Evolutionary conservation across 1,140 invertebrate genomes (phyloP).

Genomic region (Hyphantria cunea): DNA sequence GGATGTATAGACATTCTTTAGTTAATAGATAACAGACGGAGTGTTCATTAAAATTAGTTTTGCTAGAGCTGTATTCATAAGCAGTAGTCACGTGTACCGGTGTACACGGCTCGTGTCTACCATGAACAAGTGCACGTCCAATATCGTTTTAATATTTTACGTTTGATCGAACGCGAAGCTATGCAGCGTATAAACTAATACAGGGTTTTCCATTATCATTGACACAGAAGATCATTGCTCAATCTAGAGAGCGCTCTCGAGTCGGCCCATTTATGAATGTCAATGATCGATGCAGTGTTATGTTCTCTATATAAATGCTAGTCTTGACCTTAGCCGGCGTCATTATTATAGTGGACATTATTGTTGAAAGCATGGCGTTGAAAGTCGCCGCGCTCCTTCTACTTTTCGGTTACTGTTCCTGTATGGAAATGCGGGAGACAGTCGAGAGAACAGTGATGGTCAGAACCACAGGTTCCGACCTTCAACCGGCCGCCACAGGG

Average conservation of each 20-base stretch:
- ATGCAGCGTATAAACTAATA: constrained; percentile 67
- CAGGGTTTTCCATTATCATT: constrained; percentile 77
- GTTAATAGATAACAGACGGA: too few species aligned
- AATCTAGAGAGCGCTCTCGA: constrained; percentile 68
- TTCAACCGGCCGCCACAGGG: constrained; percentile 79
- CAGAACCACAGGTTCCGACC: constrained; percentile 72
- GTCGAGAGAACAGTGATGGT: constrained; percentile 79
- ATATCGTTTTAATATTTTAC: constrained; percentile 38
- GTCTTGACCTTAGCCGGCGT: constrained; percentile 57
- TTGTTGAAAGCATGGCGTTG: constrained; percentile 57
- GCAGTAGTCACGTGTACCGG: constrained; percentile 8
- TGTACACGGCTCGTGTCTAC: background rate
- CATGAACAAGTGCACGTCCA: constrained; percentile 1
- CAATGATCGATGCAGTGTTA: constrained; percentile 62
- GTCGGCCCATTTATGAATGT: constrained; percentile 72
- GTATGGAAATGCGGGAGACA: constrained; percentile 72
- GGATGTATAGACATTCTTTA: too few species aligned
- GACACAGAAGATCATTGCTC: constrained; percentile 74
- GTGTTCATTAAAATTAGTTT: too few species aligned
- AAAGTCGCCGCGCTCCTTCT: constrained; percentile 46
- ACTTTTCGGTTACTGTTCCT: constrained; percentile 43
- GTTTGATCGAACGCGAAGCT: constrained; percentile 47
- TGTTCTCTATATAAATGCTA: constrained; percentile 71
- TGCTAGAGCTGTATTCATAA: too few species aligned
- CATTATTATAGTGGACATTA: constrained; percentile 54